Evolutionary conservation across 35 echinoderm and acorn worm species (phyloP), one percentile per base, ranked within the genome.

Genomic region (Holothuria glaberrima): DNA sequence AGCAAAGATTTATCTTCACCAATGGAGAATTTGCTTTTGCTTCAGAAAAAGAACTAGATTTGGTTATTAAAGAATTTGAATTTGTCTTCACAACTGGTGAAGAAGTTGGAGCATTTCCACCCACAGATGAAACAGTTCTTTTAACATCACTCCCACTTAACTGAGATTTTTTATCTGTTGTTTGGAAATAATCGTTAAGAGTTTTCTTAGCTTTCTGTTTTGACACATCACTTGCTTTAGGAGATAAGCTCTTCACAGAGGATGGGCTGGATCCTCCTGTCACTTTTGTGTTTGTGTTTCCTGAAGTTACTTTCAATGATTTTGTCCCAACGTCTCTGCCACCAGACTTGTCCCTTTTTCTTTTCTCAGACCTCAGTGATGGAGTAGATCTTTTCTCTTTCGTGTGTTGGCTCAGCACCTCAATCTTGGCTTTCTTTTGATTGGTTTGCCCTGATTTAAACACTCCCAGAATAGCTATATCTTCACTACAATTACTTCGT

Each of bases 141-240:
- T n/a, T 22, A 48, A 24, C 32, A 48, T 24, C 38, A n/a, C 38
- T 78, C 20, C 14, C 41, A 4, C 26, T 17, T 6, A 29, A 14
- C 5, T 73, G 30, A 1, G 24, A 35, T 6, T 25, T 48, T 48
- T 48, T n/a, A 28, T 48, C 74, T 48, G 74, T n/a, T 21, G 19
- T 19, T 48, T 45, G 35, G 74, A 78, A 78, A 30, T 78, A 78
- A 78, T 78, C 74, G n/a, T 78, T 50, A 27, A 78, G 74, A 52
- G 21, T 20, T 26, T 12, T 48, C 44, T 78, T 48, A 26, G 36
- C 20, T 13, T 48, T 24, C 26, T 24, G 19, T 78, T 30, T 78
- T 52, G 20, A 19, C 2, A 10, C 12, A 10, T 41, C 38, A 78
- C n/a, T 48, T 78, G 21, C 2, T 17, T 78, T 50, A 26, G 38